Evolutionary conservation across 37 sponge, comb jelly and placozoan species (phyloP), one percentile per base, ranked within the genome.

Genomic region (Theonella swinhoei): DNA sequence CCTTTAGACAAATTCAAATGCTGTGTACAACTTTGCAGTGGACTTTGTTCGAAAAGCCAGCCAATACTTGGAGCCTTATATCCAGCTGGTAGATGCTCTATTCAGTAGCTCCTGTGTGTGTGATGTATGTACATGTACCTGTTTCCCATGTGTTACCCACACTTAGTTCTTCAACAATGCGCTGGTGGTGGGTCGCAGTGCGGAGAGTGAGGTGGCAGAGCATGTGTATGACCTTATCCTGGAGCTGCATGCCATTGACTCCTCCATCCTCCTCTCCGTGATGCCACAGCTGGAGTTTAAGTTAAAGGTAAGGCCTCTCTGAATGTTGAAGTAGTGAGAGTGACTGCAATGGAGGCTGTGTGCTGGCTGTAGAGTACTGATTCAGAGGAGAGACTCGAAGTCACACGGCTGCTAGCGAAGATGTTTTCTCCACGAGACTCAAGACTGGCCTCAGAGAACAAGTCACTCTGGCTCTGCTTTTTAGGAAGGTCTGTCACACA

Each of bases 201-300:
- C 92, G 25, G 95, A 94, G 64, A 91, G 92, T 82, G 92, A 91
- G 34, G 64, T 94, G 58, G 83, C 83, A 30, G 86, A 91, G 31
- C 76, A 85, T 9, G 70, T 97, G 41, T 93, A 93, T 64, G 92
- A 91, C 39, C 72, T 97, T 31, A 87, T 97, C 62, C 69, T 82
- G 32, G 89, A 93, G 70, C 83, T 97, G 61, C 88, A 94, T 64
- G 39, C 54, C 33, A 90, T 94, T 61, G 92, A 90, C 36, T 87
- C 90, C 31, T 82, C 87, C 24, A 70, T 94, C 26, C 87, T 97
- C 20, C 80, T 94, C 11, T 80, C 94, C 64, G 90, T 97, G 25
- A 43, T 97, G n/a, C 94, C 97, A 19, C 97, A 97, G 73, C 85
- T 97, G 74, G 94, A 94, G 74, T 84, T 78, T 59, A 93, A 97